A percentile compares a stretch with the other conserved stretches of the same genome.
Evolutionary conservation across 1,140 invertebrate genomes (phyloP).

Genomic region (Anadara kagoshimensis): DNA sequence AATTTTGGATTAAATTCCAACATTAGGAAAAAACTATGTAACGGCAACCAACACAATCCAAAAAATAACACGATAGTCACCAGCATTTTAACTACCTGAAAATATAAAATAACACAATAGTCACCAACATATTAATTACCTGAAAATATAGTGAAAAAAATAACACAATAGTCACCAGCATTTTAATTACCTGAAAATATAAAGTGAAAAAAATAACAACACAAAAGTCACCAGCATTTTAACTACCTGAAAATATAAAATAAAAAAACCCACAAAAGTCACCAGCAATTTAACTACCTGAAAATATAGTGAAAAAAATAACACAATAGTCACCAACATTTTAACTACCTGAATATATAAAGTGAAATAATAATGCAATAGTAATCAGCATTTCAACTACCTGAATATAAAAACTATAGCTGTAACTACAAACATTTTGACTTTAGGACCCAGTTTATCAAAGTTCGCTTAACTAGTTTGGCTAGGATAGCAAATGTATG

Average conservation of each 20-base stretch:
- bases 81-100: constrained; percentile 79
- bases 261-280: constrained; percentile 74
- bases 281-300: constrained; percentile 79
- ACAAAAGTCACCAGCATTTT: constrained; percentile 78
- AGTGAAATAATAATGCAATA: no score
- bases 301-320: constrained; percentile 74
- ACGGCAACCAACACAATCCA: constrained; percentile 78
- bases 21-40: constrained; percentile 73
- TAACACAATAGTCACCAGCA: constrained; percentile 76
- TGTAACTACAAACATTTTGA: no score
- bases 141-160: constrained; percentile 73
- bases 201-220: constrained; percentile 69
- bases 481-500: no score
- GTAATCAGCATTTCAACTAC: no score
- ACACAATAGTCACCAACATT: constrained; percentile 77
- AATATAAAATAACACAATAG: constrained; percentile 61
- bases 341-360: constrained; percentile 67
- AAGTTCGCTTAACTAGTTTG: no score
- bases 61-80: constrained; percentile 76
- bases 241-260: constrained; percentile 74
- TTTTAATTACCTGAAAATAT: constrained; percentile 77
- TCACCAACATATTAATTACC: constrained; percentile 78
- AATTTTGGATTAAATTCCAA: constrained; percentile 44
- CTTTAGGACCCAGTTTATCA: no score
- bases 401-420: no score